Conservation (phyloP, 2,113 vertebrate species). For the Fregetta grallaria region DNA sequence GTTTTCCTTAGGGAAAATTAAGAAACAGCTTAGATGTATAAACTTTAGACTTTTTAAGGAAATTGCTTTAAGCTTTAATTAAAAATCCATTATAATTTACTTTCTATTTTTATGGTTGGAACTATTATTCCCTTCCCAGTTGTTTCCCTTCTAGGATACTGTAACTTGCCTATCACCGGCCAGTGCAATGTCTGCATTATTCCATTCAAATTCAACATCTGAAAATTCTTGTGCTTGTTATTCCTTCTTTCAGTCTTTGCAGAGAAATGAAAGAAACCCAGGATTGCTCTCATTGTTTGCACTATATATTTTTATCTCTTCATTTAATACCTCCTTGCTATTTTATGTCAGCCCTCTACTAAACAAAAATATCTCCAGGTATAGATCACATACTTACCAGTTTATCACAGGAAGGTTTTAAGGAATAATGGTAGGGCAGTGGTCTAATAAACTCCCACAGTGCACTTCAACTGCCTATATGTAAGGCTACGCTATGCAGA, state of each 20-base stretch:
- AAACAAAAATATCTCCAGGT: background rate
- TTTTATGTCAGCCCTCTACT: background rate
- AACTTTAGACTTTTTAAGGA: background rate
- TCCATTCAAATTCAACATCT: background rate
- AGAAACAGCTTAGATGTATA: background rate
- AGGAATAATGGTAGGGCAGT: background rate
- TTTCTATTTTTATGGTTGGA: background rate
- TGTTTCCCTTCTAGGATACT: background rate
- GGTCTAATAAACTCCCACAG: background rate
- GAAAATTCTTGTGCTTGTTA: background rate
- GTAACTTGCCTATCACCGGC: accelerated
- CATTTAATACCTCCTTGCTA: background rate
- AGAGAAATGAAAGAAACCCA: background rate
- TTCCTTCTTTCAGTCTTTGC: background rate
- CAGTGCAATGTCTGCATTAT: background rate
- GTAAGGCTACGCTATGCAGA: background rate
- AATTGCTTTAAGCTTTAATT: background rate
- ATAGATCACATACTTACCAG: background rate
- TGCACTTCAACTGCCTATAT: background rate
- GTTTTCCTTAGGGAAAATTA: background rate
- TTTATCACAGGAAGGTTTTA: background rate
- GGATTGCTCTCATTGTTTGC: background rate
- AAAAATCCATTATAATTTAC: background rate
- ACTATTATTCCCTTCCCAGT: background rate
- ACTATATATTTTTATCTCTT: background rate